Evolutionary conservation across 2,797 vertebrate genomes (phyloP), one percentile per base, ranked within the genome.

Genomic region (Galago senegalensis): DNA sequence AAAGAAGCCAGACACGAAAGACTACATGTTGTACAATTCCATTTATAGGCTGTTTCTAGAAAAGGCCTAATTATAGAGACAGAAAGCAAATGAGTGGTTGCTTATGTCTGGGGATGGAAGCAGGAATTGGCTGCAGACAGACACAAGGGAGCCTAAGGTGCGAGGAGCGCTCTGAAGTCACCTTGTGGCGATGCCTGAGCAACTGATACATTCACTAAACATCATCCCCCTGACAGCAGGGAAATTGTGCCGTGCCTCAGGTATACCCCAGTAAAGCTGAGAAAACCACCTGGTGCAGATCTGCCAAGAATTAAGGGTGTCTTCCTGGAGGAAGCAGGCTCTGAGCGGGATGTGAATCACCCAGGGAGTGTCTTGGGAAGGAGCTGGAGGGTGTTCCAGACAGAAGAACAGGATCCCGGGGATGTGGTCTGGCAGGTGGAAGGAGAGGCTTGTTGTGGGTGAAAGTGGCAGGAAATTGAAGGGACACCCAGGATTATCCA

Each of bases 1-100:
- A 79, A 60, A 90, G 87, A 46, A 61, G 84, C 84, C 81, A 92
- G 95, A 69, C 93, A 46, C 10, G n/a, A 72, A 95, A 77, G 92
- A 56, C 80, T 60, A 23, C n/a, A 40, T 73, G n/a, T 40, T 40
- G 77, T 85, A 58, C 58, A 20, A 43, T 96, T 89, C 89, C 23
- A 13, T 89, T 92, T 75, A 91, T 86, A 79, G 5, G 65, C 27
- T 3, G 14, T 95, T 88, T 91, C 89, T 85, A 80, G 89, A 93
- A 89, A 93, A 86, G 69, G 75, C 65, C 83, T 95, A n/a, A 80
- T 88, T 93, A 84, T 70, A 84, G 63, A 49, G 70, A 67, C 21
- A 37, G 81, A 37, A 92, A 80, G 88, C 72, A 76, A 79, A 89
- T 53, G 37, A 75, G 17, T 46, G 91, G n/a, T 73, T 81, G 86